phyloP scores from a whole-genome alignment of 2,113 vertebrate genomes.

The Hemiscyllium ocellatum region DNA sequence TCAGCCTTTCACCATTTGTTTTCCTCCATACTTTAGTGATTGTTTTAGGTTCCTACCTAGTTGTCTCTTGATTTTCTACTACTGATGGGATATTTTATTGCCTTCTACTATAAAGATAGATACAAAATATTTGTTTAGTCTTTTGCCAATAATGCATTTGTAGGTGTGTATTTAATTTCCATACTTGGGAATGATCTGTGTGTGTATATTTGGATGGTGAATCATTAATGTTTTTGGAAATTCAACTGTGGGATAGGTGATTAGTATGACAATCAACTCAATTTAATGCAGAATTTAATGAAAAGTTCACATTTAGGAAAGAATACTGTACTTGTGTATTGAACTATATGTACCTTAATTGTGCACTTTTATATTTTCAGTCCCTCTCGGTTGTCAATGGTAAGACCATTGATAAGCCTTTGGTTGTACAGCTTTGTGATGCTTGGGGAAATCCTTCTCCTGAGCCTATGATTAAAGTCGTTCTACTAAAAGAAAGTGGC shows the following conservation, averaged over 20 bases:
- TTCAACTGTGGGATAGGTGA: background rate
- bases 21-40: no score
- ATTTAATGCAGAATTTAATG: background rate
- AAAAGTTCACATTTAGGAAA: background rate
- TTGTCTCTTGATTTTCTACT: no score
- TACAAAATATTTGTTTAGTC: background rate
- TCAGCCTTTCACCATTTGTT: no score
- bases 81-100: no score
- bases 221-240: background rate
- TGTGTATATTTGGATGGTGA: background rate
- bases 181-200: background rate
- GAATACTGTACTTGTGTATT: background rate
- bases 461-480: slow-evolving; percentile 69
- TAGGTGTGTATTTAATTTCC: background rate
- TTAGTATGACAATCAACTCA: background rate
- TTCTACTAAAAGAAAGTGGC: slow-evolving; percentile 51
- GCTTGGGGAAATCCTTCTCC: slow-evolving; percentile 72
- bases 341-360: slow-evolving; percentile 18
- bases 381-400: slow-evolving; percentile 71
- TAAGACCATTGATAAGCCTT: slow-evolving; percentile 59
- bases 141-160: background rate
- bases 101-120: no score
- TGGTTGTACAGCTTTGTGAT: slow-evolving; percentile 75
- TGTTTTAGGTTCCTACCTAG: no score
- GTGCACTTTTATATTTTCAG: slow-evolving; percentile 52